Evolutionary conservation across 1,140 invertebrate genomes (phyloP).

Genomic region (Thaumatotibia leucotreta): DNA sequence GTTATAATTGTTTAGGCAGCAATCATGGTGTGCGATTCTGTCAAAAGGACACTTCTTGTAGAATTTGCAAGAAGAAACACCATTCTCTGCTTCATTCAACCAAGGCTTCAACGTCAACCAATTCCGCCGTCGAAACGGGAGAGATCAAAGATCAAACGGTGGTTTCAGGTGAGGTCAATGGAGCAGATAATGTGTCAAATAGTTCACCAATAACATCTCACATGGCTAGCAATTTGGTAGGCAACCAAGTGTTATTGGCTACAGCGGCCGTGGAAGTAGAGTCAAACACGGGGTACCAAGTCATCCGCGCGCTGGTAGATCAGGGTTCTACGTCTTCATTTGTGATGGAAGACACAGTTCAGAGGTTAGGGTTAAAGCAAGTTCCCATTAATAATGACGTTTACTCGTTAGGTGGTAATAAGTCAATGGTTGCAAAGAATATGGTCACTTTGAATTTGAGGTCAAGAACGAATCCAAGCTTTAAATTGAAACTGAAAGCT

Average conservation of each 20-base stretch:
- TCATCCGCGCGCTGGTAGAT: background rate
- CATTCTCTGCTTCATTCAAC: slow-evolving; percentile 17
- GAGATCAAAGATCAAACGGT: background rate
- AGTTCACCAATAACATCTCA: background rate
- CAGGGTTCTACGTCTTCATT: background rate
- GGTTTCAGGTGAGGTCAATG: background rate
- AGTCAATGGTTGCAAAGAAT: background rate
- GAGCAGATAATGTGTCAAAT: background rate
- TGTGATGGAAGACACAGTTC: background rate
- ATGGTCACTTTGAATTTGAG: background rate
- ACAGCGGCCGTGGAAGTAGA: background rate
- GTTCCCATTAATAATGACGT: background rate
- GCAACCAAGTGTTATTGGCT: background rate
- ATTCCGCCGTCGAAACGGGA: background rate
- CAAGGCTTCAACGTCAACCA: background rate
- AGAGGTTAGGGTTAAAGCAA: background rate
- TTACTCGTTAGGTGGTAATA: background rate
- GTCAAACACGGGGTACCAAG: background rate
- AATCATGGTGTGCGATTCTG: background rate
- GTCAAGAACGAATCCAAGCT: background rate
- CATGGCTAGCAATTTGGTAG: background rate
- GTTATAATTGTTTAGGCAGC: slow-evolving; percentile 17
- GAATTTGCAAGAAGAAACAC: slow-evolving; percentile 9
- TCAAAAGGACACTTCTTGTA: slow-evolving; percentile 11
- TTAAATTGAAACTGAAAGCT: background rate